phyloP scores from a whole-genome alignment of 2,888 invertebrate genomes.

The Dorcus hopei region DNA sequence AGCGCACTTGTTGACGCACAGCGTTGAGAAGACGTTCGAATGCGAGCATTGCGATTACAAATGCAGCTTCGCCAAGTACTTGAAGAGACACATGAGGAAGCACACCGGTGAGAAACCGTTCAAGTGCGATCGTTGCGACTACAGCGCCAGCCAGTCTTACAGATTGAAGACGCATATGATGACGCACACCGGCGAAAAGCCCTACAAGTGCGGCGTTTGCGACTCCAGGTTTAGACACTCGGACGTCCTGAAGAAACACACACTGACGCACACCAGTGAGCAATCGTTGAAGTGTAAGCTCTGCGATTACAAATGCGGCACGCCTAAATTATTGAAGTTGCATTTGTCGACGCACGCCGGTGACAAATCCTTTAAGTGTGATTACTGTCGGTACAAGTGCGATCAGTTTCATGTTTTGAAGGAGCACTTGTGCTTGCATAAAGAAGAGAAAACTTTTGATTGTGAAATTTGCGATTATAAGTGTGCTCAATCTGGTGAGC shows the following conservation, averaged over 20 bases:
- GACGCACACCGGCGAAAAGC: too few species aligned
- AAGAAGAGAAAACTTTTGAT: constrained; percentile 38
- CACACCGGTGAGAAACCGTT: constrained; percentile 61
- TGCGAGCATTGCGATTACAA: constrained; percentile 68
- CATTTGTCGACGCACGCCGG: constrained; percentile 2
- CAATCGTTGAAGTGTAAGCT: too few species aligned
- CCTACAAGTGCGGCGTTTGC: constrained; percentile 38
- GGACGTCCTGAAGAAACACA: constrained; percentile 17
- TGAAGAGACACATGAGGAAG: constrained; percentile 39
- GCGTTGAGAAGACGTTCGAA: constrained; percentile 58
- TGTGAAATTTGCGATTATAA: constrained; percentile 48
- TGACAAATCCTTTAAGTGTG: constrained; percentile 33
- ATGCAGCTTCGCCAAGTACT: constrained; percentile 8
- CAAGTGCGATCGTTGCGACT: too few species aligned
- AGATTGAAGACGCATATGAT: too few species aligned
- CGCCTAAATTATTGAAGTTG: too few species aligned
- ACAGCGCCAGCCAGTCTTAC: too few species aligned
- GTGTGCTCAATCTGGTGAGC: too few species aligned
- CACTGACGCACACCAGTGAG: constrained; percentile 9
- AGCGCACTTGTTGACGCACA: constrained; percentile 70
- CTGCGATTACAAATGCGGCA: too few species aligned
- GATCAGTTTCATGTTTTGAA: constrained; percentile 48
- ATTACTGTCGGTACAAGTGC: constrained; percentile 45
- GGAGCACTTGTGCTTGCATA: constrained; percentile 50
- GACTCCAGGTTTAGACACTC: constrained; percentile 50